Conservation (phyloP, 2,888 invertebrate species). For the Parnassius smintheus region DNA sequence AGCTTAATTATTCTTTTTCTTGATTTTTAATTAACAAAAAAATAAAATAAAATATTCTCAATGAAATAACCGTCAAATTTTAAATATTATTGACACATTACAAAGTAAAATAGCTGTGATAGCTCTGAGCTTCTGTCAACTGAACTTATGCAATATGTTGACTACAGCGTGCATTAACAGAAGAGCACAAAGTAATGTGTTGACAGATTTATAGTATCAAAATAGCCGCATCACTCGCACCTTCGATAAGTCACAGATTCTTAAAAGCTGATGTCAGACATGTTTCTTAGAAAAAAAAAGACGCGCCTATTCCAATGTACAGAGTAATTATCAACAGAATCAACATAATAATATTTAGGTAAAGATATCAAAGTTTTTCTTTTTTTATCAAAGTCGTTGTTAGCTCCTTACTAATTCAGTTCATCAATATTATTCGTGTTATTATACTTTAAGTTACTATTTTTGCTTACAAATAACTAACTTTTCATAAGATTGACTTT, state of each 20-base stretch:
- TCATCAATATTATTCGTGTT: too few species aligned
- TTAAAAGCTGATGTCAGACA: constrained; percentile 52
- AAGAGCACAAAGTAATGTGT: constrained; percentile 27
- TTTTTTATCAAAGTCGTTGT: too few species aligned
- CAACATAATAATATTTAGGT: too few species aligned
- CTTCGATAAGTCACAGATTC: constrained; percentile 39
- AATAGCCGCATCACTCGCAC: constrained; percentile 31
- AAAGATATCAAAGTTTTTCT: too few species aligned
- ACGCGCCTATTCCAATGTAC: constrained; percentile 34
- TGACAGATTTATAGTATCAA: constrained; percentile 33
- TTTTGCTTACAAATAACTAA: too few species aligned
- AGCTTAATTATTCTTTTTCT: not conserved
- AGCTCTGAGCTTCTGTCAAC: not conserved
- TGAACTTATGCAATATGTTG: not conserved
- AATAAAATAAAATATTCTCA: constrained; percentile 5
- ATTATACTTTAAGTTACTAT: too few species aligned
- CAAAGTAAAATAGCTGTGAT: not conserved
- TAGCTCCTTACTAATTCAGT: too few species aligned
- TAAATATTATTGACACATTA: not conserved
- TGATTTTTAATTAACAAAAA: not conserved
- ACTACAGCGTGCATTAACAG: constrained; percentile 12
- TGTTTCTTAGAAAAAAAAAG: constrained; percentile 42
- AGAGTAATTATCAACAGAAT: constrained; percentile 31
- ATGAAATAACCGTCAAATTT: not conserved
- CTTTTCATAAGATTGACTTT: too few species aligned